These are phyloP conservation scores for Pseudeuparius sepicola DNA, from an alignment of 2,888 invertebrate species.

Conservation along the genomic window DNA sequence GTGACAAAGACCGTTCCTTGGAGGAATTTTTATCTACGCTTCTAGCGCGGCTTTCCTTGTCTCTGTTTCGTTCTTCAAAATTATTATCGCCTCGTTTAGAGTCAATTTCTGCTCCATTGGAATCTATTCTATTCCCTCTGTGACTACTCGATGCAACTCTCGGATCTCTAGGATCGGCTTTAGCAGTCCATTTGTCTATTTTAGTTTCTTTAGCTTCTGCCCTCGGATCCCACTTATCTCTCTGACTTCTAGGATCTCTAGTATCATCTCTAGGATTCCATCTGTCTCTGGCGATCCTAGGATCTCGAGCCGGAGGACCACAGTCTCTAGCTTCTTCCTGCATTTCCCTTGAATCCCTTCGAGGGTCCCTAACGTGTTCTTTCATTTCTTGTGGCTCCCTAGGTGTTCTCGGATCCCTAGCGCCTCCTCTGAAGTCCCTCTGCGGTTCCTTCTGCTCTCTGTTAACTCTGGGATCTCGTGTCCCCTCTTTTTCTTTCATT, in stretches of 20 bases:
- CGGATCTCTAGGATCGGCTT: constrained; percentile 11
- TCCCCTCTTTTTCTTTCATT: constrained; percentile 22
- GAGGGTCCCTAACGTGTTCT: constrained; percentile 13
- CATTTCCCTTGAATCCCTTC: no score
- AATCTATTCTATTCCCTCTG: no score
- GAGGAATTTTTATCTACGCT: no score
- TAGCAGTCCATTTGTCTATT: background rate
- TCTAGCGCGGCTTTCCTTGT: no score
- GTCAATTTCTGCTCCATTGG: no score
- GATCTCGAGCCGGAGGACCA: constrained; percentile 14
- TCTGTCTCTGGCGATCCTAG: constrained; percentile 15
- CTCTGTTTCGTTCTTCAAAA: no score
- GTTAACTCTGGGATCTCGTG: constrained; percentile 16
- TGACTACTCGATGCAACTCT: no score
- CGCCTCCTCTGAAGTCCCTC: no score
- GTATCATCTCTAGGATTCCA: constrained; percentile 12
- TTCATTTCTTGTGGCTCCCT: constrained; percentile 9
- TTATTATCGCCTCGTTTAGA: no score
- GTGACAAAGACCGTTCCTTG: no score
- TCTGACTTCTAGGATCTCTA: constrained; percentile 11
- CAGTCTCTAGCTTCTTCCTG: no score
- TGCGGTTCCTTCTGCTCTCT: constrained; percentile 17
- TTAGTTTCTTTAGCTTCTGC: constrained; percentile 7
- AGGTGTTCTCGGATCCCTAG: no score
- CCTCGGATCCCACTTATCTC: constrained; percentile 11